Evolutionary conservation across 2,113 vertebrate species (phyloP).

Genomic region (Phoenicopterus ruber): DNA sequence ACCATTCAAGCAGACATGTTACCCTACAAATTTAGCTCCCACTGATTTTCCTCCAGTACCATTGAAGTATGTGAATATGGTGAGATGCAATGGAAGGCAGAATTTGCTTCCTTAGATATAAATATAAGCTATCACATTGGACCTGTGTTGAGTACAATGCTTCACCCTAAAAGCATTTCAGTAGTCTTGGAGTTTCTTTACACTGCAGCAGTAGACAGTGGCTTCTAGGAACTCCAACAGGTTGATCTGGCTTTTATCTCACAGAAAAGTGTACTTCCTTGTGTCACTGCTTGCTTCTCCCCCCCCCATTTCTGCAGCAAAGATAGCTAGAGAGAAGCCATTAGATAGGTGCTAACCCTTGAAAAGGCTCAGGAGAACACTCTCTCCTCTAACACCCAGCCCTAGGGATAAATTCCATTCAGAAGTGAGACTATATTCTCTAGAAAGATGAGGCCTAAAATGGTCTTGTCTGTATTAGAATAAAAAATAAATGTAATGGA

Average conservation of each 20-base stretch:
- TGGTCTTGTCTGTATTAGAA: not conserved
- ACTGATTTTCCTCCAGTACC: not conserved
- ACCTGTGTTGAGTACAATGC: not conserved
- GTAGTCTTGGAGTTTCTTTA: not conserved
- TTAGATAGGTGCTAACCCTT: not conserved
- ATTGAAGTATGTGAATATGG: not conserved
- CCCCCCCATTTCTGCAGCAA: not conserved
- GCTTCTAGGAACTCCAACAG: not conserved
- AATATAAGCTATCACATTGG: not conserved
- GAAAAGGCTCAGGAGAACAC: not conserved
- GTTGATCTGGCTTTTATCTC: not conserved
- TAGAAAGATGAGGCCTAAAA: not conserved
- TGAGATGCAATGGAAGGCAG: not conserved
- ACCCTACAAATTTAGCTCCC: not conserved
- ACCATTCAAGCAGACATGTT: not conserved
- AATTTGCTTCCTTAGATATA: not conserved
- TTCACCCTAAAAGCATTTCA: not conserved
- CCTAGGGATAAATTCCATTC: not conserved
- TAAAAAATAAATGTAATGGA: not conserved
- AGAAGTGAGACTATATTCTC: not conserved
- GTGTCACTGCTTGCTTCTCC: not conserved
- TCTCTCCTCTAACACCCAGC: not conserved
- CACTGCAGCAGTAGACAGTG: not conserved
- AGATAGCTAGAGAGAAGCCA: not conserved
- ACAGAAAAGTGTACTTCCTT: not conserved